Base-by-base conservation (phyloP, 2,888 invertebrate genomes). In the Agonopterix heracliana region DNA sequence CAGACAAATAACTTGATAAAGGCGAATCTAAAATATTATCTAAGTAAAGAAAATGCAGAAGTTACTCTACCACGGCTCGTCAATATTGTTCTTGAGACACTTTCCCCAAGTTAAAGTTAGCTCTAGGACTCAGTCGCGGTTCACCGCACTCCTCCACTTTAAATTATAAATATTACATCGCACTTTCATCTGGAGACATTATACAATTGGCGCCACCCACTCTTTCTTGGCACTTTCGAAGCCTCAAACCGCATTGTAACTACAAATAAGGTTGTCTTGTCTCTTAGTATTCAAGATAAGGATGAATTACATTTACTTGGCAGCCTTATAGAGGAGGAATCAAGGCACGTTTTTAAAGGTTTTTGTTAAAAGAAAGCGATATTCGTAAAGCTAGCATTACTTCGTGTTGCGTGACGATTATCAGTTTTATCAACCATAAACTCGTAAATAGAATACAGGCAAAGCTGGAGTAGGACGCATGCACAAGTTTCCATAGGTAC, bases 271-370 rank as follows among this genome's bases (percentile, higher is more conserved):
- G 48, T 60, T 59, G 62, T 56, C 38, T 60, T 59, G 62, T 56
- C 38, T 40, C 45, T 79, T 76, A 57, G 70, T 71, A 78, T 80
- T 78, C 74, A 54, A 61, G 53, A 63, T 60, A 60, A 58, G 63
- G 61, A 55, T 55, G 50, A 53, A 63, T 70, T 62, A 57, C 60
- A 56, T 60, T 7, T 60, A 54, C 54, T 55, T 50, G 55, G 42
- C 14, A n/a, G 17, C 2, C 47, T 26, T 54, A 56, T 54, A 52
- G 55, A 56, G 54, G 48, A 71, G 54, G 48, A 71, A 64, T 59
- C 67, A 47, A 61, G 54, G 49, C 73, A 74, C 71, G 72, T 72
- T n/a, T 48, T 42, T 50, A 44, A 42, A 42, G 52, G 46, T 45
- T 47, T 51, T 54, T 47, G 48, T 49, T 46, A 26, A 35, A 17